These are phyloP conservation scores for Agonopterix alstromeriana DNA, from an alignment of 2,888 invertebrate species.

Conservation along the genomic window DNA sequence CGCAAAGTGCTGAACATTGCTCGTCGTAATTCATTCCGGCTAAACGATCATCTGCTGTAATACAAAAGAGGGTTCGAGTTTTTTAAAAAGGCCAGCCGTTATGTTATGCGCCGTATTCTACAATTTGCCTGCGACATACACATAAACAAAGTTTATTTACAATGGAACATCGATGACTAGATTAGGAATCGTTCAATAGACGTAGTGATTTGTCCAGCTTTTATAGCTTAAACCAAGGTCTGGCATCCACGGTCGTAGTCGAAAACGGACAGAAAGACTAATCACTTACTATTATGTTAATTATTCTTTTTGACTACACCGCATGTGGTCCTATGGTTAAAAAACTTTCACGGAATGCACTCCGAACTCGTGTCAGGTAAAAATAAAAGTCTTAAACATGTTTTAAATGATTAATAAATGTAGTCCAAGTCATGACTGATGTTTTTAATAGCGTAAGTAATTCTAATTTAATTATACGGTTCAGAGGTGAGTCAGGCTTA, in stretches of 20 bases:
- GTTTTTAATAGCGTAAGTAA: conserved; percentile 15
- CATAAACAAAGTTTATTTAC: background rate
- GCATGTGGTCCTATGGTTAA: conserved; percentile 22
- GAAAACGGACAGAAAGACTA: conserved; percentile 42
- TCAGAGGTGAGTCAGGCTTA: too few relatives aligned
- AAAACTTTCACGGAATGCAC: conserved; percentile 13
- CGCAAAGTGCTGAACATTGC: too few relatives aligned
- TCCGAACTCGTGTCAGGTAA: conserved; percentile 11
- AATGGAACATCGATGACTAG: background rate
- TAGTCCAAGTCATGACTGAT: conserved; percentile 17
- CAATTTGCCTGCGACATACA: too few relatives aligned
- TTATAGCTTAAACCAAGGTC: conserved; percentile 22
- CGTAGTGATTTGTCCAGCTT: conserved; percentile 4
- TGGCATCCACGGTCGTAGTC: conserved; percentile 27
- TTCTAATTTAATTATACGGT: conserved; percentile 1
- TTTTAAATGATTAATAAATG: conserved; percentile 19
- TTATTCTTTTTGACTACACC: conserved; percentile 42
- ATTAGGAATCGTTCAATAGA: background rate
- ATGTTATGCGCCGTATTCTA: too few relatives aligned
- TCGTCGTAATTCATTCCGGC: too few relatives aligned
- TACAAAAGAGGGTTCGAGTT: too few relatives aligned
- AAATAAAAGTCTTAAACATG: background rate
- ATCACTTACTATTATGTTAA: conserved; percentile 47
- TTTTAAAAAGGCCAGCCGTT: too few relatives aligned
- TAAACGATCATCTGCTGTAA: too few relatives aligned